Percentiles rank a stretch among this genome's conserved stretches.
Evolutionary conservation across 2,888 invertebrate species (phyloP).

Genomic region (Eumacrocentrus americanus): DNA sequence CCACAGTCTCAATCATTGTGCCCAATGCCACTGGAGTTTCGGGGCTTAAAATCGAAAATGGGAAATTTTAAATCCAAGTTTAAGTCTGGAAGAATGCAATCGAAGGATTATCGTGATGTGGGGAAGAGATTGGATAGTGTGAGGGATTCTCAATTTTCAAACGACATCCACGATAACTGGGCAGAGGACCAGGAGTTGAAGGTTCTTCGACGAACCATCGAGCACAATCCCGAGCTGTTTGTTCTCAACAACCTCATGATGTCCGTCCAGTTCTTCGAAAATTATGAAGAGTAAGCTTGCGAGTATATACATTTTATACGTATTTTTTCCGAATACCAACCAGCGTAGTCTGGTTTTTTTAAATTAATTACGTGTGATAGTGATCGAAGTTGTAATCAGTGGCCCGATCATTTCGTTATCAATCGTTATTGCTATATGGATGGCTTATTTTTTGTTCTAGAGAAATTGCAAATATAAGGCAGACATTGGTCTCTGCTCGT

Average conservation of each 20-base stretch:
- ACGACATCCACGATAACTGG: constrained; percentile 26
- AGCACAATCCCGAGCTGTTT: constrained; percentile 71
- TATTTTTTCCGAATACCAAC: too few species aligned
- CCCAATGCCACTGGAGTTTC: not conserved
- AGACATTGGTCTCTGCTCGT: constrained; percentile 62
- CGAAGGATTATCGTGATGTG: constrained; percentile 1
- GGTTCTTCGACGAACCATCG: constrained; percentile 67
- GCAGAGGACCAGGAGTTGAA: constrained; percentile 65
- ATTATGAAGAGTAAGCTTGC: constrained; percentile 76
- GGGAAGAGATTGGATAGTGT: not conserved
- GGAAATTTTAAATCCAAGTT: constrained; percentile 38
- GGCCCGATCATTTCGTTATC: too few species aligned
- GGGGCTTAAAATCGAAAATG: constrained; percentile 35
- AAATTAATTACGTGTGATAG: constrained; percentile 13
- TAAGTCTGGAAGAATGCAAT: constrained; percentile 21
- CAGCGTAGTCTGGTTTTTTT: too few species aligned
- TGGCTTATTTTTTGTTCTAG: constrained; percentile 59
- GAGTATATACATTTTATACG: too few species aligned
- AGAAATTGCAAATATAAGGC: constrained; percentile 64
- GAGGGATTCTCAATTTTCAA: constrained; percentile 18
- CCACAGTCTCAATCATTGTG: not conserved
- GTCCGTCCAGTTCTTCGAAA: constrained; percentile 78
- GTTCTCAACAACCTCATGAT: constrained; percentile 78
- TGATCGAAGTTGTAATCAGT: not conserved
- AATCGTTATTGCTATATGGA: not conserved